These are phyloP conservation scores for Sphenodon punctatus DNA, from an alignment of 2,797 vertebrate species.

Conservation along the genomic window DNA sequence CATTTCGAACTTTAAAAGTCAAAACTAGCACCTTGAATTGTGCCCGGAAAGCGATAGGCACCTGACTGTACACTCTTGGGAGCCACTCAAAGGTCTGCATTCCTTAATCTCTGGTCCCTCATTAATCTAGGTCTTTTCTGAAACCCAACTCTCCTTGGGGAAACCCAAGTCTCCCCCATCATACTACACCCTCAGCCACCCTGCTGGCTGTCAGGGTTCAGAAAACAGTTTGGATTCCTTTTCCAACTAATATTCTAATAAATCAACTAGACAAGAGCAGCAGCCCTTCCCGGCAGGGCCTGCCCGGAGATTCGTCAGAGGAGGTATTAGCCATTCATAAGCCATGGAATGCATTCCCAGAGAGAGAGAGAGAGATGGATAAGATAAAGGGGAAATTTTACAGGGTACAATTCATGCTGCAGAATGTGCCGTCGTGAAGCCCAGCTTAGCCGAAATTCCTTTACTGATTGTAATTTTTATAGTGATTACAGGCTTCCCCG, in stretches of 20 bases:
- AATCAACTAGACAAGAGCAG: background rate
- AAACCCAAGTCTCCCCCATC: background rate
- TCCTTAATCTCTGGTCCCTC: background rate
- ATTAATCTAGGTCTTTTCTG: background rate
- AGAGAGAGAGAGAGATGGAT: background rate
- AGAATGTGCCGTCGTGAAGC: background rate
- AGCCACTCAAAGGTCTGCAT: background rate
- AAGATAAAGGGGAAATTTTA: conserved; percentile 15
- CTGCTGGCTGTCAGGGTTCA: background rate
- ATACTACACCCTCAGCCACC: background rate
- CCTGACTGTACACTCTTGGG: too few species aligned
- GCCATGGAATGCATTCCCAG: background rate
- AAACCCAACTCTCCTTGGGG: background rate
- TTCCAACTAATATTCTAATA: background rate
- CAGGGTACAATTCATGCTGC: background rate
- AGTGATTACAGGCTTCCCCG: background rate
- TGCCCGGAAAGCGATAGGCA: too few species aligned
- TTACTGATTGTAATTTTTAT: conserved; percentile 4
- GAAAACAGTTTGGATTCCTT: background rate
- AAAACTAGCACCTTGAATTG: too few species aligned
- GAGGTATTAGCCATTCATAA: background rate
- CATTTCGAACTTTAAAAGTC: too few species aligned
- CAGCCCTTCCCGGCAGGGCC: background rate
- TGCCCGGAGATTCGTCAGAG: conserved; percentile 12
- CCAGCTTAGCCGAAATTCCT: conserved; percentile 13